Conservation (phyloP, 2,888 invertebrate genomes). For the Oscheius sp. region DNA sequence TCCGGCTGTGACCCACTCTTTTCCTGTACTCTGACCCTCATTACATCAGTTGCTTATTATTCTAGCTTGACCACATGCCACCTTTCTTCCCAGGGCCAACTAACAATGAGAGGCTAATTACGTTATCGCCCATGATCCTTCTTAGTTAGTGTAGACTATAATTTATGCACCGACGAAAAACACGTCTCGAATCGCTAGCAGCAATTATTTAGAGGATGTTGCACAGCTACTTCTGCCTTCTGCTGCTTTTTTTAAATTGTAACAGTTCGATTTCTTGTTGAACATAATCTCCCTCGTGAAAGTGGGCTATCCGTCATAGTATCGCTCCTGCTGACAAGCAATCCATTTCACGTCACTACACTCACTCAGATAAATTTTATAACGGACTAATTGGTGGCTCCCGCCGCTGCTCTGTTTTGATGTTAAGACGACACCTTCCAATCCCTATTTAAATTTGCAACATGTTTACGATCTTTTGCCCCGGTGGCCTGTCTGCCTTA, state of each 20-base stretch:
- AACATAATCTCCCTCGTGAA: background rate
- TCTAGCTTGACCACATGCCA: no score
- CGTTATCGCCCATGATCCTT: background rate
- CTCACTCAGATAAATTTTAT: constrained; percentile 15
- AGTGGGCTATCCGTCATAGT: constrained; percentile 24
- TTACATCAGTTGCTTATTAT: no score
- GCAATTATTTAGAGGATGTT: constrained; percentile 17
- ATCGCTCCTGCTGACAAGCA: constrained; percentile 31
- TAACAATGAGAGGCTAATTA: no score
- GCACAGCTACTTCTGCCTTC: background rate
- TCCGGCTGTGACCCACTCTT: no score
- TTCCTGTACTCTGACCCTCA: no score
- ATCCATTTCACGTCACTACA: constrained; percentile 28
- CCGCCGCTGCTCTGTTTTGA: background rate
- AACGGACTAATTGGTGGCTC: constrained; percentile 24
- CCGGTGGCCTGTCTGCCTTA: no score
- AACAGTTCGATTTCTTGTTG: background rate
- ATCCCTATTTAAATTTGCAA: no score
- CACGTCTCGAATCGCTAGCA: background rate
- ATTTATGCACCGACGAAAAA: constrained; percentile 13
- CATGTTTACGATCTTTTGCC: no score
- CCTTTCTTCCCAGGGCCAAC: no score
- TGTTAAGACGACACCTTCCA: no score
- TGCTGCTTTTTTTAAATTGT: constrained; percentile 2
- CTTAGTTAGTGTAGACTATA: background rate